A percentile compares a stretch with the other conserved stretches of the same genome.
Evolutionary conservation across 1,140 invertebrate genomes (phyloP).

Genomic region (Lepeophtheirus salmonis): DNA sequence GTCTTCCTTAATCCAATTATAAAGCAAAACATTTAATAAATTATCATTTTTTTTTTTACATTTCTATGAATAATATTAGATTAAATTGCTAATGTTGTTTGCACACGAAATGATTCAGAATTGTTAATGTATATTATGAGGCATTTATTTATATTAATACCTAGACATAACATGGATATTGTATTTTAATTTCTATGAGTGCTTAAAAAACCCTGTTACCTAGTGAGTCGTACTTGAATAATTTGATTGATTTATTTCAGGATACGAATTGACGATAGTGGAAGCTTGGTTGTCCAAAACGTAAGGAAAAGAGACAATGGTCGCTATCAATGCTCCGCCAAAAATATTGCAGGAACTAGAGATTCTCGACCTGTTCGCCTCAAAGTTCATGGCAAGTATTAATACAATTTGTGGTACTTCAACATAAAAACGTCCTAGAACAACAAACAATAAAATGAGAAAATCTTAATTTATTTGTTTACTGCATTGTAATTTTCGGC

Average conservation of each 20-base stretch:
- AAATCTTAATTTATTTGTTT: no score
- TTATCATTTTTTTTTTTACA: no score
- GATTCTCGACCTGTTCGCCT: constrained; percentile 3
- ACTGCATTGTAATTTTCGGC: not conserved
- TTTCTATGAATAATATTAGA: no score
- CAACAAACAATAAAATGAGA: not conserved
- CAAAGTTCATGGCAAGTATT: not conserved
- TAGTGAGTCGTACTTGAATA: not conserved
- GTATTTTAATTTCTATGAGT: no score
- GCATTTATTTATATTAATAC: no score
- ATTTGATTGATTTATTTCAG: not conserved
- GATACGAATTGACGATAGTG: constrained; percentile 11
- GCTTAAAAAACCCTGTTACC: not conserved
- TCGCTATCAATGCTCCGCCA: constrained; percentile 10
- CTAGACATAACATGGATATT: no score
- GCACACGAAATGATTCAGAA: no score
- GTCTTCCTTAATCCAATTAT: no score
- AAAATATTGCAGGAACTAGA: not conserved
- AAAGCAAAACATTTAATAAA: no score
- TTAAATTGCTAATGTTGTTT: no score
- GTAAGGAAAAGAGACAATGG: constrained; percentile 2
- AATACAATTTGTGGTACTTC: not conserved
- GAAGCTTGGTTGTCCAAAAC: constrained; percentile 4
- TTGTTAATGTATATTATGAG: no score
- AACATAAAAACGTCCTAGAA: not conserved